Evolutionary conservation across 2,113 vertebrate genomes (phyloP), one percentile per base, ranked within the genome.

Genomic region (Pedetes capensis): DNA sequence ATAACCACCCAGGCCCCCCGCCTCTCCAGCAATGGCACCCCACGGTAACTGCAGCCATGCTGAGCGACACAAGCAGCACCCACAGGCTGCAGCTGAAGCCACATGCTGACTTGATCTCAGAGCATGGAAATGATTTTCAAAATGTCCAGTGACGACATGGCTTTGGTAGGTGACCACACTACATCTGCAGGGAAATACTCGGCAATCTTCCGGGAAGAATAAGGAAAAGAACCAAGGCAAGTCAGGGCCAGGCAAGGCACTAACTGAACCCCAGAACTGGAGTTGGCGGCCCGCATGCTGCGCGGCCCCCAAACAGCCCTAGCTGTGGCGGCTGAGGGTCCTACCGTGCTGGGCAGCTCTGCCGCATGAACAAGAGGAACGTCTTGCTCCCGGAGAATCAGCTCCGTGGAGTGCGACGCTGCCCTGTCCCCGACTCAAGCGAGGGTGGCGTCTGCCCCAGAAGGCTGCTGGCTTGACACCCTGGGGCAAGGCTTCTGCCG

Each of bases 381-480:
- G 18, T 10, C n/a, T 20, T 42, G n/a, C 20, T 80, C 34, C n/a
- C 9, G 10, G 63, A 75, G 4, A 57, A 37, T 11, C 37, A n/a
- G 7, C 12, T 75, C 8, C 47, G 66, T 2, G 10, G 47, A 53
- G 47, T 6, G 5, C 51, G 18, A 49, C 16, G 61, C 47, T 83
- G 47, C 17, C 44, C 25, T 61, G 39, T 32, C 76, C 14, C 9
- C 13, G 27, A 20, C 27, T 8, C 14, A 6, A n/a, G 64, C 18
- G 3, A 13, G 29, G 0, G 0, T 27, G 2, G 71, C 29, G 25
- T 29, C 9, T 29, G 1, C 5, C 49, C 29, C 17, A 9, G 2
- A 9, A 32, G 47, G 47, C 59, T 29, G 2, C 87, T 4, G 18
- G 78, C 63, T 4, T 0, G 6, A 55, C 64, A 92, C 53, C 14